Evolutionary conservation across 2,797 vertebrate genomes (phyloP).

Genomic region (Pitangus sulphuratus): DNA sequence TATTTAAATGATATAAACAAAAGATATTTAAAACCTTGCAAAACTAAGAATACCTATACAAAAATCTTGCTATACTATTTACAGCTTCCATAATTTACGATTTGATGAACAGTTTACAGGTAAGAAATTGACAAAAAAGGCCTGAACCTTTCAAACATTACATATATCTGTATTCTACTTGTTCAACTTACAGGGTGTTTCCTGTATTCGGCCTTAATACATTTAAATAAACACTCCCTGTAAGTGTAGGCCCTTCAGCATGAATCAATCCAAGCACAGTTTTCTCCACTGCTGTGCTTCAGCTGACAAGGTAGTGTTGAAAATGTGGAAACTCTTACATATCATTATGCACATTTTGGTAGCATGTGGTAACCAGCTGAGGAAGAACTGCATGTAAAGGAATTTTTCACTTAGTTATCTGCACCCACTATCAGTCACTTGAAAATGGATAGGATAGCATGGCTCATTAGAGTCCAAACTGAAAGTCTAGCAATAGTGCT

Average conservation of each 20-base stretch:
- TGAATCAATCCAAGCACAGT: neutral
- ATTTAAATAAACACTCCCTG: neutral
- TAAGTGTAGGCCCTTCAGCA: neutral
- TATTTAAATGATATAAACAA: too few relatives aligned
- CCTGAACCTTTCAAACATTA: neutral
- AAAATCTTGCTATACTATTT: neutral
- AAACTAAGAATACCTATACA: neutral
- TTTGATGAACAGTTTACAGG: neutral
- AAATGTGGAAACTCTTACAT: neutral
- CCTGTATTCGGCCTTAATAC: neutral
- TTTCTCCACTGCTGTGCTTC: neutral
- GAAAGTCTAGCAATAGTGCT: neutral
- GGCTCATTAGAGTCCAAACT: neutral
- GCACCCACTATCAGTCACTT: neutral
- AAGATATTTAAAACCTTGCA: neutral
- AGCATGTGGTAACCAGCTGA: neutral
- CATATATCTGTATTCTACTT: neutral
- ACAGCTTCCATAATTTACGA: slow-evolving; percentile 5
- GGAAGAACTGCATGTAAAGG: neutral
- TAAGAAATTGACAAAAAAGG: neutral
- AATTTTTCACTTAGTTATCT: neutral
- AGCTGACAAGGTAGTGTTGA: neutral
- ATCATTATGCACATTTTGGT: neutral
- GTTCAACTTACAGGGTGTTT: neutral
- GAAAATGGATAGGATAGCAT: neutral